phyloP scores from a whole-genome alignment of 2,113 vertebrate species.

The Ochotona curzoniae region DNA sequence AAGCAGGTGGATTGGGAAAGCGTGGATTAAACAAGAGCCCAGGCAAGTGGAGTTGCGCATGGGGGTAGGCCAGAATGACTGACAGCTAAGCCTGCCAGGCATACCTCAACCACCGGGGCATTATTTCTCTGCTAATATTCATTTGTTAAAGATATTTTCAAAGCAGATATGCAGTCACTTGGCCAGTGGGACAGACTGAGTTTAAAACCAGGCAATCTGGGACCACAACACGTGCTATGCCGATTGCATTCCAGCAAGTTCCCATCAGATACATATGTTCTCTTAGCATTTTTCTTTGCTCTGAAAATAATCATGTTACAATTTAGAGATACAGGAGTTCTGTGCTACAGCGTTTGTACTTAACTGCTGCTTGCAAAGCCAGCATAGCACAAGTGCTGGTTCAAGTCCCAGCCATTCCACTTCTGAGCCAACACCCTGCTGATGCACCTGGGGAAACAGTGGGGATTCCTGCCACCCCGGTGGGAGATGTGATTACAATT shows the following conservation, averaged over 20 bases:
- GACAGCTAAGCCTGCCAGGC: background rate
- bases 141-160: background rate
- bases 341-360: too few species aligned
- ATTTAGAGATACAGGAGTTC: background rate
- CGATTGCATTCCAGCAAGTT: accelerated
- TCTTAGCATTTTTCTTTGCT: background rate
- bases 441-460: too few species aligned
- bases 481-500: too few species aligned
- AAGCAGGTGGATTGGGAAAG: background rate
- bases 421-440: too few species aligned
- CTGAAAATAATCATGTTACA: background rate
- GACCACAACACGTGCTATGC: background rate
- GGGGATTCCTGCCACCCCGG: too few species aligned
- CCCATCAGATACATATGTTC: background rate
- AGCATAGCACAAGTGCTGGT: too few species aligned
- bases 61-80: background rate
- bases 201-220: background rate
- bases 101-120: accelerated
- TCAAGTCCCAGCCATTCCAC: too few species aligned
- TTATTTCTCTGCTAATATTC: background rate
- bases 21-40: background rate
- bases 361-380: too few species aligned
- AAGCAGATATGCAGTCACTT: background rate
- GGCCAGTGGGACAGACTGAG: background rate
- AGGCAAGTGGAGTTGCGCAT: background rate